Percentiles rank a stretch among this genome's conserved stretches.
Conservation (phyloP, 2,113 vertebrate genomes). For the Zapus hudsonius region DNA sequence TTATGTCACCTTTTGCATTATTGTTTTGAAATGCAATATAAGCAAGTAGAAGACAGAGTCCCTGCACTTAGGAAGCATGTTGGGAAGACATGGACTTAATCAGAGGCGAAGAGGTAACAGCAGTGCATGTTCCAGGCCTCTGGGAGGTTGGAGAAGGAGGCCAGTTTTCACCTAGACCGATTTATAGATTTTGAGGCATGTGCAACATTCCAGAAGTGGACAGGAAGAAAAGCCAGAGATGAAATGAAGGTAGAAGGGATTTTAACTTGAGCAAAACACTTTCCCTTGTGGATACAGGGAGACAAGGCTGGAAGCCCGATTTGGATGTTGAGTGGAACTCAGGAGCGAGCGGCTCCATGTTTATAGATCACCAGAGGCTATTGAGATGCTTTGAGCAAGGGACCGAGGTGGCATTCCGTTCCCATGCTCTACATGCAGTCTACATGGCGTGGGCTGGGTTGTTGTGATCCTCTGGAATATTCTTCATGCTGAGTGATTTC, state of each 20-base stretch:
- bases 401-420: neutral
- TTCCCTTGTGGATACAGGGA: neutral
- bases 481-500: neutral
- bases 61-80: neutral
- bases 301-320: neutral
- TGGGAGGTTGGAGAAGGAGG: neutral
- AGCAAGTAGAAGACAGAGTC: conserved; percentile 12
- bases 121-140: neutral
- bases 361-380: neutral
- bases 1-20: neutral
- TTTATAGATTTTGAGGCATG: neutral
- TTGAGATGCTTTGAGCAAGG: neutral
- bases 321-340: neutral
- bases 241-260: neutral
- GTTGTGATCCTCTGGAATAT: neutral
- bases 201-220: conserved; percentile 10
- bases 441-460: neutral
- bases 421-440: neutral
- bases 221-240: conserved; percentile 37
- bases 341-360: neutral
- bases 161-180: too few relatives aligned
- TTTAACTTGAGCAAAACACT: conserved; percentile 11
- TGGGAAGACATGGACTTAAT: conserved; percentile 11
- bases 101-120: neutral
- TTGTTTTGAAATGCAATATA: conserved; percentile 26